Base-by-base conservation (phyloP, 2,888 invertebrate species). In the Syrista parreyssii region DNA sequence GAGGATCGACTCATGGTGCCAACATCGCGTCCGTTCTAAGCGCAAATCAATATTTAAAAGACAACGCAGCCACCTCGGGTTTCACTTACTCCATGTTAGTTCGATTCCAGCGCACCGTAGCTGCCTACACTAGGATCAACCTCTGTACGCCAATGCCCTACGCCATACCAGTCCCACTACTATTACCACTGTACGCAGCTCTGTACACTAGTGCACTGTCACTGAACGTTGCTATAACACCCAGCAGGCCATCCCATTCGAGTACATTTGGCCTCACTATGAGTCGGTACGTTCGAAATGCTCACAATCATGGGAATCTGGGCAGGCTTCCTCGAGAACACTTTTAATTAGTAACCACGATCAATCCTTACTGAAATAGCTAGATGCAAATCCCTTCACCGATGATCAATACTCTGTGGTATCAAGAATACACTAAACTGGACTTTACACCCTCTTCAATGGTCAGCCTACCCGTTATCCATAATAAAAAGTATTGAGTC, bases 41-140 rank as follows among this genome's bases (percentile, higher is more conserved):
- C 81, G 83, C 83, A 83, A 88, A 88, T 88, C 87, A 85, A 88
- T 88, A 89, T 87, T 85, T 83, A 86, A 87, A 85, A 88, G 87
- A 86, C 85, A 88, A 87, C 84, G 84, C 83, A 80, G 82, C 55
- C 81, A 78, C 82, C 82, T 84, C 84, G 82, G 87, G 85, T 88
- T 87, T 87, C 85, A 83, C 83, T 86, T 83, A 82, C 84, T 86
- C 85, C 82, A 84, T 85, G 85, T 84, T 83, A 80, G 85, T 85
- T 83, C 85, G 82, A 78, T 86, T 85, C 83, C 83, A 82, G 80
- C 83, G 81, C 85, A 87, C 86, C 84, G 55, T 55, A 55, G 9
- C 55, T 55, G 55, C 55, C 23, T 23, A 23, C 55, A 55, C 55
- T 55, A 55, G 23, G 55, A 55, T 55, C 23, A 55, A 55, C 55